Percentiles rank a stretch among this genome's conserved stretches.
Evolutionary conservation across 2,797 vertebrate species (phyloP).

Genomic region (Anguilla obscura): DNA sequence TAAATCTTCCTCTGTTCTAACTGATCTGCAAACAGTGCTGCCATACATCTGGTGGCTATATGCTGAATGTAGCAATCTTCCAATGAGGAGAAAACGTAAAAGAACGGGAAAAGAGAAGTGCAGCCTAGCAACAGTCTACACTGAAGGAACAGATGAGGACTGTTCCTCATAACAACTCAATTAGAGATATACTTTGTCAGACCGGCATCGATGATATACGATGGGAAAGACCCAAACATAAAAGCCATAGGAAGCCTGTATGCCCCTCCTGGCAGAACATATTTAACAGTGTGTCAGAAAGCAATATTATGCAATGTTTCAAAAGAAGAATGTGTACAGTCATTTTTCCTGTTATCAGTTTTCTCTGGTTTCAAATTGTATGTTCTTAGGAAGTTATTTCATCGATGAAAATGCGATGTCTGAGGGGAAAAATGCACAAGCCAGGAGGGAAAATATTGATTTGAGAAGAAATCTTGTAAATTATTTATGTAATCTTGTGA

Average conservation of each 20-base stretch:
- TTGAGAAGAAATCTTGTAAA: not conserved
- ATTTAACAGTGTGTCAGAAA: not conserved
- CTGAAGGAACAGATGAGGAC: not conserved
- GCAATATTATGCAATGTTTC: not conserved
- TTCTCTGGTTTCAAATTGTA: not conserved
- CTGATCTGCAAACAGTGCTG: constrained; percentile 40
- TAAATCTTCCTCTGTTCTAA: constrained; percentile 52
- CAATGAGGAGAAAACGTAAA: not conserved
- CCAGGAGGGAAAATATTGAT: not conserved
- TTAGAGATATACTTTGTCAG: not conserved
- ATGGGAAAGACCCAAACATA: not conserved
- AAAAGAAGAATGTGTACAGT: not conserved
- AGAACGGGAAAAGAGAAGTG: too few relatives aligned
- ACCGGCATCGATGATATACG: not conserved
- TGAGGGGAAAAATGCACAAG: not conserved
- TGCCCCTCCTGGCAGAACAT: not conserved
- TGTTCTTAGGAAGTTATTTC: not conserved
- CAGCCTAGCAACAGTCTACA: not conserved
- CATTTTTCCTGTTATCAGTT: not conserved
- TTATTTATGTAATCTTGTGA: not conserved
- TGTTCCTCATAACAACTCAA: not conserved
- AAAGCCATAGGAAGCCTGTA: not conserved
- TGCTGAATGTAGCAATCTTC: not conserved
- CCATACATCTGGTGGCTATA: constrained; percentile 47
- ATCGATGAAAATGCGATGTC: not conserved